phyloP scores from a whole-genome alignment of 2,113 vertebrate species.

The Lagenorhynchus albirostris region DNA sequence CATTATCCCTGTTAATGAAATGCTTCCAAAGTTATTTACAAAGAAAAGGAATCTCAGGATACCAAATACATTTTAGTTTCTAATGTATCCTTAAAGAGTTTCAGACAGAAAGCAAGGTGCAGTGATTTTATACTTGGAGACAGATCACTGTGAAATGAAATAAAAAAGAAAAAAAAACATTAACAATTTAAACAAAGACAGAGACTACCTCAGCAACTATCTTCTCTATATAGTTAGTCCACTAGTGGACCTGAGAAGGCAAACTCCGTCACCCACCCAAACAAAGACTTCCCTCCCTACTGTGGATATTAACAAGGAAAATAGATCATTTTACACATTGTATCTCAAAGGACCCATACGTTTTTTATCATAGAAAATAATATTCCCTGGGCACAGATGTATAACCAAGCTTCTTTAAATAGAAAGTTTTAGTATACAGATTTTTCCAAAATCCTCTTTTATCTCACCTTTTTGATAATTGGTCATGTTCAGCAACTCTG shows the following conservation, averaged over 20 bases:
- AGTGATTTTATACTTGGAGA: not conserved
- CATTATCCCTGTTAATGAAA: conserved; percentile 1
- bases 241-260: not conserved
- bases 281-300: not conserved
- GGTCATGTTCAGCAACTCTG: not conserved
- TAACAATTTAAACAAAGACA: conserved; percentile 10
- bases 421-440: not conserved
- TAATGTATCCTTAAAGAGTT: not conserved
- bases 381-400: not conserved
- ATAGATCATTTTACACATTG: not conserved
- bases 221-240: not conserved
- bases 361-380: not conserved
- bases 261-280: not conserved
- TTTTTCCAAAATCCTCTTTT: conserved; percentile 10
- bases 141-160: not conserved
- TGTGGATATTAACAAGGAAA: not conserved
- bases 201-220: not conserved
- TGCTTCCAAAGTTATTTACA: conserved; percentile 28
- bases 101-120: not conserved
- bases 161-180: not conserved
- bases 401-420: conserved; percentile 16
- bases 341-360: not conserved
- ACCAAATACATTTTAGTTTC: not conserved
- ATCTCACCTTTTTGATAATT: conserved; percentile 33
- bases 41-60: not conserved